These are phyloP conservation scores for Synergus laeviventris DNA, from an alignment of 2,888 invertebrate species.

Conservation along the genomic window DNA sequence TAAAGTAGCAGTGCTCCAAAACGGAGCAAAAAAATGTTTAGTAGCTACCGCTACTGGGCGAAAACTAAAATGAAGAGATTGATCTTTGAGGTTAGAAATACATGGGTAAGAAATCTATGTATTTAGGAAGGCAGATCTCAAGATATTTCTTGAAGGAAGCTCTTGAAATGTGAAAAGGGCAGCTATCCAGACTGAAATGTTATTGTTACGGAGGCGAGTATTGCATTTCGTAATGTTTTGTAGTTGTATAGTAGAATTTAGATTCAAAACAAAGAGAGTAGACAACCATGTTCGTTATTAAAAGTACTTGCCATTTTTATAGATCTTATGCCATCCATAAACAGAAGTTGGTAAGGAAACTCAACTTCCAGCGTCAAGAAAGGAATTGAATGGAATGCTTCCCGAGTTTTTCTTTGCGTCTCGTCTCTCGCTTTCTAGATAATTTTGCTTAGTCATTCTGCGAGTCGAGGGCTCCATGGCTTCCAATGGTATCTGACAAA, in stretches of 20 bases:
- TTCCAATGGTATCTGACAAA: slow-evolving; percentile 5
- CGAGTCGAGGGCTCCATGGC: neutral
- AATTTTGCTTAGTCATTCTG: slow-evolving; percentile 72
- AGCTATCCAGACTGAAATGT: neutral
- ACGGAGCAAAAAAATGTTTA: too few species aligned
- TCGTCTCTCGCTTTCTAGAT: slow-evolving; percentile 64
- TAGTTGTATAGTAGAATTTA: neutral
- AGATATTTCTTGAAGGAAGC: neutral
- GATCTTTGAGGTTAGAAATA: slow-evolving; percentile 43
- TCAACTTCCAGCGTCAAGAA: slow-evolving; percentile 56
- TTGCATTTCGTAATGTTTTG: slow-evolving; percentile 18
- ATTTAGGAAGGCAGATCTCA: neutral
- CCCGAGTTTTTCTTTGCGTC: slow-evolving; percentile 60
- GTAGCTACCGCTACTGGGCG: too few species aligned
- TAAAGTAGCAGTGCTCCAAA: too few species aligned
- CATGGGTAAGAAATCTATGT: neutral
- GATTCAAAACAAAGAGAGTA: neutral
- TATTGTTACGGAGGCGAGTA: slow-evolving; percentile 41
- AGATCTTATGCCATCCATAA: slow-evolving; percentile 66
- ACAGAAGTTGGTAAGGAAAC: slow-evolving; percentile 35
- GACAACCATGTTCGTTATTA: slow-evolving; percentile 8
- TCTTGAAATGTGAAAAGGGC: neutral
- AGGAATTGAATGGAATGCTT: slow-evolving; percentile 47
- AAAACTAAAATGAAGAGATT: neutral
- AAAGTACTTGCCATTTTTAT: slow-evolving; percentile 68